phyloP scores from a whole-genome alignment of 2,113 vertebrate genomes.

The Notechis scutatus region DNA sequence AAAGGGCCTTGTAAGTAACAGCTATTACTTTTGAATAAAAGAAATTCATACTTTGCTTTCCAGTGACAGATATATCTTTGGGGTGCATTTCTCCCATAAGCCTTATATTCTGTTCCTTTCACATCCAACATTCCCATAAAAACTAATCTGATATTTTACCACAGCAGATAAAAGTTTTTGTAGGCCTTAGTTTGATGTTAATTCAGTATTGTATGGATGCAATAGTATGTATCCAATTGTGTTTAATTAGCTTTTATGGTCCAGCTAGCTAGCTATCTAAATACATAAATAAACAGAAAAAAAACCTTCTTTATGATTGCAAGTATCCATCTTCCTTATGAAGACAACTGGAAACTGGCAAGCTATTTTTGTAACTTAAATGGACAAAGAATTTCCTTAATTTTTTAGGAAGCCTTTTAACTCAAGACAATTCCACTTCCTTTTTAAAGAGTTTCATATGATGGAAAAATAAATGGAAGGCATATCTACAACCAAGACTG shows the following conservation, averaged over 20 bases:
- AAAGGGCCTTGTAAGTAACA: background rate
- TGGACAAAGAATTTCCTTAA: background rate
- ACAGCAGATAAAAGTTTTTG: background rate
- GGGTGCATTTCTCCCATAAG: background rate
- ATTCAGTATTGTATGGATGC: background rate
- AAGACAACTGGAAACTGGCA: background rate
- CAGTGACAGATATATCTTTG: background rate
- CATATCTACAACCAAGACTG: background rate
- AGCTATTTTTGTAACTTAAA: background rate
- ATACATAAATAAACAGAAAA: no score
- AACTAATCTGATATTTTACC: slow-evolving; percentile 18
- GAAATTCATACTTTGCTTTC: background rate
- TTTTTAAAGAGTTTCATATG: background rate
- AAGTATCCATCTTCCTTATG: accelerated
- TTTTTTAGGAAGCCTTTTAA: background rate
- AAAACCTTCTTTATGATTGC: background rate
- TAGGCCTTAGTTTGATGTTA: background rate
- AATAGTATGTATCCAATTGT: background rate
- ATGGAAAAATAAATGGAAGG: background rate
- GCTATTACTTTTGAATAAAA: background rate
- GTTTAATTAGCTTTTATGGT: background rate
- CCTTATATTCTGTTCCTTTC: background rate
- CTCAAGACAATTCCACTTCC: background rate
- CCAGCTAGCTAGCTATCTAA: background rate
- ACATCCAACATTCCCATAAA: slow-evolving; percentile 7